Base-by-base conservation (phyloP, 2,113 vertebrate species). In the Petaurus breviceps region DNA sequence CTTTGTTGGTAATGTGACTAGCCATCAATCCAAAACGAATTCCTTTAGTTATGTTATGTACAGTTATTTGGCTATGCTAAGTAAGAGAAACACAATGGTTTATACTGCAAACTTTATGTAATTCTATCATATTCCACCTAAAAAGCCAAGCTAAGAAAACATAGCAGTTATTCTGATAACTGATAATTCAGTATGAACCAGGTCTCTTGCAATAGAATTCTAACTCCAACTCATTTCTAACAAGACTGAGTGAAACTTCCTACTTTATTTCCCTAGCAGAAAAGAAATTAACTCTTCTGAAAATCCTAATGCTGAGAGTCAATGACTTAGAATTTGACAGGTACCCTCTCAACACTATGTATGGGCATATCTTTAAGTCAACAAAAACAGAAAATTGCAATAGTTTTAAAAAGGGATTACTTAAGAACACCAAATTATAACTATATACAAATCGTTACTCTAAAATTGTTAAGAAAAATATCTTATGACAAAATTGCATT, bases 211-310 rank as follows among this genome's bases (percentile, higher is more conserved):
- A 50, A 97, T 9, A 89, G 93, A 94, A 94, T 54, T 25, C 68
- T n/a, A 95, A 89, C 91, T 93, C 22, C 7, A 91, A 89, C 93
- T 46, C 68, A 43, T 61, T 61, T 95, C 92, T 24, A 68, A 91
- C 93, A 93, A 94, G 43, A 94, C 10, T 2, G 22, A n/a, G 5
- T 93, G 52, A 93, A 97, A 93, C 53, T 84, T 22, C n/a, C 31
- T 22, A 61, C 51, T 95, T 94, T 96, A 93, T 49, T 61, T 96
- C 51, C 52, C 47, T 68, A 90, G 91, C 77, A 96, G 94, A 97
- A 94, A 92, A 57, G 54, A 89, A 93, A 96, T 93, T 51, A 24
- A 37, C 57, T 91, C 0, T 54, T 94, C 77, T 49, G 93, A 92
- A 94, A 96, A 94, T 31, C 52, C 47, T 92, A 92, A 95, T 91